phyloP scores from a whole-genome alignment of 2,113 vertebrate species.

The Mohoua ochrocephala region DNA sequence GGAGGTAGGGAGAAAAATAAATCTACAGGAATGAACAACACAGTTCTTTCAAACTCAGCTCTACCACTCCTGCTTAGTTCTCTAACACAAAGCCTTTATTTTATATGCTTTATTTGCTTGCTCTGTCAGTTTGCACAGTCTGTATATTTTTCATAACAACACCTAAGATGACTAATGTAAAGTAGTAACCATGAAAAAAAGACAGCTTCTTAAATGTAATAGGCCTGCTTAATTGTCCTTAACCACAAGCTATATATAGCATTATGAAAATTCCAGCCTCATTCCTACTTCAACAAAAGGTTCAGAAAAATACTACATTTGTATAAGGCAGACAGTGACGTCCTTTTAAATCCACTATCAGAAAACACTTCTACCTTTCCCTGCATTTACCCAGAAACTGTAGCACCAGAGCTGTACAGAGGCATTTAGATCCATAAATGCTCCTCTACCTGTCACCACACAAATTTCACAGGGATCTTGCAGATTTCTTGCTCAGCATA shows the following conservation, averaged over 20 bases:
- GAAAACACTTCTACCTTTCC: neutral
- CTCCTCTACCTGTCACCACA: neutral
- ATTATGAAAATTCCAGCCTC: neutral
- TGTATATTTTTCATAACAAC: neutral
- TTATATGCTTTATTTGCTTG: neutral
- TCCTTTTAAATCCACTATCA: neutral
- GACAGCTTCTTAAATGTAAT: neutral
- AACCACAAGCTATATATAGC: neutral
- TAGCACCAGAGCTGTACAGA: neutral
- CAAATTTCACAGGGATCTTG: neutral
- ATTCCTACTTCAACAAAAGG: neutral
- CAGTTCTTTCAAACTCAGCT: neutral
- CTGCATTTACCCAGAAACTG: neutral
- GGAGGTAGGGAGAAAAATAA: neutral
- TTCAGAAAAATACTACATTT: neutral
- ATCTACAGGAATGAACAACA: neutral
- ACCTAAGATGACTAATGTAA: neutral
- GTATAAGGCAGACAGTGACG: neutral
- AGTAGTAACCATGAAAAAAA: neutral
- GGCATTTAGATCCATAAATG: neutral
- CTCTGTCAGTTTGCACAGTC: neutral
- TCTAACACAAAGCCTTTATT: neutral
- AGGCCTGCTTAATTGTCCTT: neutral
- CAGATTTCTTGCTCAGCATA: neutral
- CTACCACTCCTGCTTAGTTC: neutral